Evolutionary conservation across 2,888 invertebrate species (phyloP).

Genomic region (Nomada flava): DNA sequence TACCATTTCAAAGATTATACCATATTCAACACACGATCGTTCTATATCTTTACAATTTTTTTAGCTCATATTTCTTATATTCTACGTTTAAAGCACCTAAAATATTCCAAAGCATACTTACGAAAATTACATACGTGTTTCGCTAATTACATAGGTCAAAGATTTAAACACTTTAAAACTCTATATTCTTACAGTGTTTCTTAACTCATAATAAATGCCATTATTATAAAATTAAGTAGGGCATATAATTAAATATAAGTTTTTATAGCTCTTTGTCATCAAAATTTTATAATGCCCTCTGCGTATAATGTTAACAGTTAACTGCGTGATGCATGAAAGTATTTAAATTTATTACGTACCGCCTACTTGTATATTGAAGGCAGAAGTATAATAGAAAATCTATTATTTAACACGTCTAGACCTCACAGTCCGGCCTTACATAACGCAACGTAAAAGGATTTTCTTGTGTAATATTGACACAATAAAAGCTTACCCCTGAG

Average conservation of each 20-base stretch:
- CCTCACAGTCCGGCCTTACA: not conserved
- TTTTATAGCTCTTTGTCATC: not conserved
- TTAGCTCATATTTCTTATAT: too few relatives aligned
- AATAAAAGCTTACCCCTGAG: constrained; percentile 79
- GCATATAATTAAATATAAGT: not conserved
- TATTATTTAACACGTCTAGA: not conserved
- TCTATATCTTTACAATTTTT: too few relatives aligned
- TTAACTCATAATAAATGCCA: not conserved
- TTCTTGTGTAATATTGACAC: constrained; percentile 9
- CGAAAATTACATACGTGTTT: too few relatives aligned
- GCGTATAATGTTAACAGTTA: not conserved
- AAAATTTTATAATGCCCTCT: not conserved
- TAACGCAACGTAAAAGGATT: constrained; percentile 17
- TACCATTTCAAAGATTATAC: too few relatives aligned
- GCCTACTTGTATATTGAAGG: too few relatives aligned
- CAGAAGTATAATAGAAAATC: not conserved
- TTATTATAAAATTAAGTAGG: not conserved
- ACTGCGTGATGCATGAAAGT: not conserved
- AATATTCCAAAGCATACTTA: too few relatives aligned
- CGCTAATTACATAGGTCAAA: not conserved
- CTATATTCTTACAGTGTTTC: not conserved
- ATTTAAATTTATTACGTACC: too few relatives aligned
- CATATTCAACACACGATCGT: too few relatives aligned
- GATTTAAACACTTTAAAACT: not conserved
- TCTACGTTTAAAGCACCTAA: too few relatives aligned